Conservation (phyloP, 2,113 vertebrate genomes). For the Meleagris gallopavo region DNA sequence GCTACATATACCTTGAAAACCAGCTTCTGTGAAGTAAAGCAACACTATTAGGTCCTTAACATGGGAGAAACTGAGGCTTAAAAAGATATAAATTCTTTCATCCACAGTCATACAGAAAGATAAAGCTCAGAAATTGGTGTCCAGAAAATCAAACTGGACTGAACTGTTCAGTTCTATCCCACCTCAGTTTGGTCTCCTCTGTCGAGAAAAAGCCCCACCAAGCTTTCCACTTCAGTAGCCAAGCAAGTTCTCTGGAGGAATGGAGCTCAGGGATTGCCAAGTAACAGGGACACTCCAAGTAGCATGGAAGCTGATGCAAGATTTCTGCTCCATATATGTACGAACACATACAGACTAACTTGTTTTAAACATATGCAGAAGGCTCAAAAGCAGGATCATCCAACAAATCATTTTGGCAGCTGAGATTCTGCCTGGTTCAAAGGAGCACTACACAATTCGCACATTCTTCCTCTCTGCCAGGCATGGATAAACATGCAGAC, state of each 20-base stretch:
- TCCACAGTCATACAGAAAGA: neutral
- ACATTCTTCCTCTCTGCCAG: neutral
- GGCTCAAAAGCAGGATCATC: neutral
- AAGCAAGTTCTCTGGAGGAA: neutral
- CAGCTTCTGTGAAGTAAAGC: neutral
- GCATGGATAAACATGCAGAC: neutral
- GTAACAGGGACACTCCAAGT: neutral
- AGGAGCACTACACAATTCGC: neutral
- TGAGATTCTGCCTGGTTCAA: neutral
- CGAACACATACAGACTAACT: rapidly evolving
- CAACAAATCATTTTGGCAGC: neutral
- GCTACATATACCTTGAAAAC: neutral
- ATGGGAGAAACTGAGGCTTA: neutral
- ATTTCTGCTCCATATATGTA: neutral
- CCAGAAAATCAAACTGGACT: neutral
- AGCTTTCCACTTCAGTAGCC: neutral
- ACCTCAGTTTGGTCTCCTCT: neutral
- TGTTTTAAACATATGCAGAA: neutral
- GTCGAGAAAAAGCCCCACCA: neutral
- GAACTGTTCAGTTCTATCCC: neutral
- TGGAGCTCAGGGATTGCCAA: neutral
- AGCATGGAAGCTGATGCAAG: neutral
- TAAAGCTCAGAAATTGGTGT: neutral
- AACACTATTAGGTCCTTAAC: neutral
- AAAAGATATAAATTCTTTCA: neutral